phyloP scores from a whole-genome alignment of 2,797 vertebrate species.

The Poecilia picta region DNA sequence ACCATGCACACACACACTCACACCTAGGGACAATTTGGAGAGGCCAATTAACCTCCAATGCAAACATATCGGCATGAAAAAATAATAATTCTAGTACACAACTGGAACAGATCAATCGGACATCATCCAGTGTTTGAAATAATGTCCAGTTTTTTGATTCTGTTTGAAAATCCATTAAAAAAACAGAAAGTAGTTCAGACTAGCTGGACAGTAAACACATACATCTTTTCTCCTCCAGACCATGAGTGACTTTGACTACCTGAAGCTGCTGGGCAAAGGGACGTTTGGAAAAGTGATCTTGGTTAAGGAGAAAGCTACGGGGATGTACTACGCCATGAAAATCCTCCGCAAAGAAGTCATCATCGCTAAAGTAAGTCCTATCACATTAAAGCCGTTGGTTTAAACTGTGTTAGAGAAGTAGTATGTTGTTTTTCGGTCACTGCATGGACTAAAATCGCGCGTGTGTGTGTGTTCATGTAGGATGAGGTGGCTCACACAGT shows the following conservation, averaged over 20 bases:
- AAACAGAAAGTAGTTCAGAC: not conserved
- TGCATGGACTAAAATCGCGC: not conserved
- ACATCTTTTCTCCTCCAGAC: constrained; percentile 77
- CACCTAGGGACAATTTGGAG: too few species aligned
- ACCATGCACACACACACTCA: too few species aligned
- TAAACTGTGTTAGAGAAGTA: not conserved
- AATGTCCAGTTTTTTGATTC: not conserved
- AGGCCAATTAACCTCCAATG: too few species aligned
- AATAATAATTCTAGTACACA: not conserved
- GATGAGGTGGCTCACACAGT: constrained; percentile 97
- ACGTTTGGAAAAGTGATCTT: constrained; percentile 97
- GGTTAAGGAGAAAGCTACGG: constrained; percentile 92
- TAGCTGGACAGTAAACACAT: not conserved
- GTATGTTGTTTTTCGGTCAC: not conserved
- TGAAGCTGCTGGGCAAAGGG: constrained; percentile 95
- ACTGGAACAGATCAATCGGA: not conserved
- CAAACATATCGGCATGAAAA: not conserved
- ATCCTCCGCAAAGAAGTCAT: constrained; percentile 96
- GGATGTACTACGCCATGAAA: constrained; percentile 98
- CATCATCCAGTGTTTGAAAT: not conserved
- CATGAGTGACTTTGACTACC: constrained; percentile 97
- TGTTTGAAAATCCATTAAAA: not conserved
- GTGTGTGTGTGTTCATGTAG: constrained; percentile 68
- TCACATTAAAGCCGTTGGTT: not conserved
- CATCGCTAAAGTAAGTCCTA: constrained; percentile 88